A percentile compares a stretch with the other conserved stretches of the same genome.
These are phyloP conservation scores for Ceratina japonica DNA, from an alignment of 1,140 invertebrate genomes.

Conservation along the genomic window DNA sequence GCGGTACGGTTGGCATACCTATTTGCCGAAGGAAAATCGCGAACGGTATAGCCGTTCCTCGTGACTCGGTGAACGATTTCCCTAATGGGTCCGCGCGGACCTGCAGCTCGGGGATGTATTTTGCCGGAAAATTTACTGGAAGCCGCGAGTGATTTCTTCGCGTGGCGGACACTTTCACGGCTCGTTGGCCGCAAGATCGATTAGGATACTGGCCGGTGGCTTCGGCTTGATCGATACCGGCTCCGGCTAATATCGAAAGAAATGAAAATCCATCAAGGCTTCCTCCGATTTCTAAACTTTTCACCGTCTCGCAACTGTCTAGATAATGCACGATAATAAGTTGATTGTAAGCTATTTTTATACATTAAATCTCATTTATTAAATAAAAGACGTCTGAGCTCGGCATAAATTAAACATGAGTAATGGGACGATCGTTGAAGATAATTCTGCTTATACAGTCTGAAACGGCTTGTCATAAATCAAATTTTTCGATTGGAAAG, in stretches of 20 bases:
- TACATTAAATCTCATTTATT: no score
- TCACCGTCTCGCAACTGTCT: background rate
- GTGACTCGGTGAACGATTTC: constrained; percentile 15
- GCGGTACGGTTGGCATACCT: background rate
- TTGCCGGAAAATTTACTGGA: background rate
- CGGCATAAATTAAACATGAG: no score
- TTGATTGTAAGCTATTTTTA: no score
- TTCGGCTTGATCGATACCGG: constrained; percentile 15
- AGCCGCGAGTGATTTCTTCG: constrained; percentile 6
- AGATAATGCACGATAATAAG: background rate
- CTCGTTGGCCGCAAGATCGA: constrained; percentile 15
- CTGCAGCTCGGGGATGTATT: no score
- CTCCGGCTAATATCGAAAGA: constrained; percentile 6
- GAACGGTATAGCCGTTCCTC: background rate
- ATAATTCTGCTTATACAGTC: no score
- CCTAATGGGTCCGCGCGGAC: background rate
- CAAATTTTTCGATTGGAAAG: no score
- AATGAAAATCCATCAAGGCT: constrained; percentile 9
- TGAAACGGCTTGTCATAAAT: no score
- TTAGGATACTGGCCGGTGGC: background rate
- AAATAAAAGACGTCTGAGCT: no score
- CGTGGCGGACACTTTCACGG: constrained; percentile 18
- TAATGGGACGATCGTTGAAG: no score
- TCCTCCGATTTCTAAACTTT: no score
- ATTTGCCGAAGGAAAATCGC: background rate